Percentiles rank a stretch among this genome's conserved stretches.
Evolutionary conservation across 2,113 vertebrate species (phyloP).

Genomic region (Sturnus vulgaris): DNA sequence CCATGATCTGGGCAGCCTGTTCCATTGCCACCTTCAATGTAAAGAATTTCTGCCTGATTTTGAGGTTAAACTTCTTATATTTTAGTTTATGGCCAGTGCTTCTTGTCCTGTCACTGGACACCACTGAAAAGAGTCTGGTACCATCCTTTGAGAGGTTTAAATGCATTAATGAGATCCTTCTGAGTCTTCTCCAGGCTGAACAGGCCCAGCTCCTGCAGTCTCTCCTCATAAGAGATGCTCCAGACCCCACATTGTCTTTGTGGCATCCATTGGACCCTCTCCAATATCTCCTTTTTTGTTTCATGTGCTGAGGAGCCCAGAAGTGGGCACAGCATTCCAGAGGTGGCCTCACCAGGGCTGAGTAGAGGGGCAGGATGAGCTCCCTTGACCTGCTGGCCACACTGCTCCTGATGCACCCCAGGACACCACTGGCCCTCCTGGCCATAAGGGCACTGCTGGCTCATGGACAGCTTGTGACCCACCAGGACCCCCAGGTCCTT

Average conservation of each 20-base stretch:
- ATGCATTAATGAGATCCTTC: not conserved
- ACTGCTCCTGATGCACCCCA: accelerated
- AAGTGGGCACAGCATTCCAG: not conserved
- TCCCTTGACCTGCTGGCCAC: not conserved
- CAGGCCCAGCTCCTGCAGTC: accelerated
- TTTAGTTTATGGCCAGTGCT: not conserved
- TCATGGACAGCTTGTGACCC: not conserved
- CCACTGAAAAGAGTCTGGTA: not conserved
- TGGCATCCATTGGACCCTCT: not conserved
- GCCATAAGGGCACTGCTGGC: not conserved
- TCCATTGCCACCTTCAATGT: not conserved
- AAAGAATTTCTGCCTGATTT: not conserved
- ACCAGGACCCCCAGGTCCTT: not conserved
- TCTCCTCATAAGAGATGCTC: not conserved
- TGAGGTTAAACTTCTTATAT: not conserved
- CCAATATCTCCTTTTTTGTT: not conserved
- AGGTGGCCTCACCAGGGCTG: not conserved
- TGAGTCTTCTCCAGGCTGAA: not conserved
- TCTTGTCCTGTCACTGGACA: not conserved
- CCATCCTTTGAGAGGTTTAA: not conserved
- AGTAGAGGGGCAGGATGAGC: not conserved
- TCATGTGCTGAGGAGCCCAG: not conserved
- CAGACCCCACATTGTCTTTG: not conserved
- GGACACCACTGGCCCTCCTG: not conserved
- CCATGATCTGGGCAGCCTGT: not conserved